Base-by-base conservation (phyloP, 2,888 invertebrate genomes). In the Yponomeuta malinellus region DNA sequence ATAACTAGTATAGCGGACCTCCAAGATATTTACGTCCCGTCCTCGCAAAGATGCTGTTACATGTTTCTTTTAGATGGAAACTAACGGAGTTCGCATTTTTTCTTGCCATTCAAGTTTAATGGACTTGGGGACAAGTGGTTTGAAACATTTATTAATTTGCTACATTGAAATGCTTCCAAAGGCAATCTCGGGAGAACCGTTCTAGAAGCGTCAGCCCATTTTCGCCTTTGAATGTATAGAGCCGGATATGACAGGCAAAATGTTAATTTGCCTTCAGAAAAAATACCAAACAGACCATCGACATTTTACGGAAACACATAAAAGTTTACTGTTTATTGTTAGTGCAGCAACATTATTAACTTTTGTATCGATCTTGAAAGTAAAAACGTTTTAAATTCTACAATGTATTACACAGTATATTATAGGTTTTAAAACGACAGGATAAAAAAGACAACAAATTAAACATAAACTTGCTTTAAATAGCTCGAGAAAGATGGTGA, bases 251-350 rank as follows among this genome's bases (percentile, higher is more conserved):
- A 12, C 15, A 5, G 52, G 52, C 12, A 59, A 59, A 12, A 59
- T 59, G 12, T 12, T 59, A 15, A 43, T 43, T 43, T 15, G 52
- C 52, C 15, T 59, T 59, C 43, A 43, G 52, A 15, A 59, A 52
- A 59, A 59, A 59, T 15, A 15, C 2, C 15, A 59, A 12, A 15
- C 1, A 8, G 15, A 59, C 15, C 5, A 59, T 59, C 15, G 15
- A 59, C 52, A 59, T 59, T 59, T 59, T 59, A 15, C 52, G 52
- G 52, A 59, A 59, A 15, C 15, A 3, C 52, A 59, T 59, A 15
- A 59, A 59, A 59, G 52, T 59, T 59, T 59, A 59, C 52, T 59
- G 52, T 15, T 59, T 59, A 59, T 59, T 59, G 52, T 59, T 59
- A 15, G 15, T 59, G 15, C 52, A 59, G 52, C 12, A 59, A 59